Evolutionary conservation across 2,888 invertebrate genomes (phyloP), one percentile per base, ranked within the genome.

Genomic region (Amblyjoppa fuscipennis): DNA sequence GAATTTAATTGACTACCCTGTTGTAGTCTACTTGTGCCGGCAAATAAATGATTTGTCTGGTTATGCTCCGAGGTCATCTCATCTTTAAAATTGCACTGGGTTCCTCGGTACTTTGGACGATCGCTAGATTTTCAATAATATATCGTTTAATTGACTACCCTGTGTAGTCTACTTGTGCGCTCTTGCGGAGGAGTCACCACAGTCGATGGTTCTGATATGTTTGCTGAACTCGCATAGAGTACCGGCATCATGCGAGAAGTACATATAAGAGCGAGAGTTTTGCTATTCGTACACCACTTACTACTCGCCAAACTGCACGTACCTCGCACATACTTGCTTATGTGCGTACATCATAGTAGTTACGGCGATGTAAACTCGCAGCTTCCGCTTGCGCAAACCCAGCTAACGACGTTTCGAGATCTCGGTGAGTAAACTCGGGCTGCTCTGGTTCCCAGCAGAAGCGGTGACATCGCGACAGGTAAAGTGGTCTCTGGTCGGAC

Each of bases 331-430:
- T 69, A 49, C 38, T 71, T 69, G n/a, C 74, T 41, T 73, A 66
- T 74, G 78, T 74, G 68, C 78, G 73, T 81, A 64, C 64, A 83
- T 76, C 69, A 49, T 20, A 59, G 49, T 69, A 79, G 74, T 73
- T 68, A 66, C 53, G 38, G 51, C 68, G 66, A 61, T 28, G 71
- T 31, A 49, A 70, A 59, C 59, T 61, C 73, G 68, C 66, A 73
- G 77, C 77, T 84, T 84, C 77, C 84, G 81, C 76, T 81, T 84
- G 56, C 80, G 28, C 80, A 81, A 84, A 66, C 81, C 76, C 77
- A 81, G 81, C 61, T 84, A 84, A 84, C 81, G 84, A 84, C 71
- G 68, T 77, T 81, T 76, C 81, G 77, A 76, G 81, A 81, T 84
- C 81, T 81, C 73, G 59, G 51, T 28, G 68, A 77, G 80, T 71